Conservation (phyloP, 2,113 vertebrate genomes). For the Solea senegalensis region DNA sequence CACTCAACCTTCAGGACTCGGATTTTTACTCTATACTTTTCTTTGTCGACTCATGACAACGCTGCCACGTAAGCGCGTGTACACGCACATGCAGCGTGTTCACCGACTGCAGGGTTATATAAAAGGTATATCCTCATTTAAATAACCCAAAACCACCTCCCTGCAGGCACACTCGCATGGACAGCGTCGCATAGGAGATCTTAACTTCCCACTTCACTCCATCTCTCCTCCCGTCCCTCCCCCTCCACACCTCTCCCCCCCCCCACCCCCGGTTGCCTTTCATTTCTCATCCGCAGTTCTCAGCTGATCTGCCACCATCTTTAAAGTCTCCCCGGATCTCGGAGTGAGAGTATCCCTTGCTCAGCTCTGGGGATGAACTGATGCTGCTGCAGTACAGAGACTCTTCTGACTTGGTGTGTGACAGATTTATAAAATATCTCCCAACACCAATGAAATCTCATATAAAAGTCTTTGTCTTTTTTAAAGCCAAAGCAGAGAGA, state of each 20-base stretch:
- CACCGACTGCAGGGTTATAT: no score
- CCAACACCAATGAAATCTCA: neutral
- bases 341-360: conserved; percentile 41
- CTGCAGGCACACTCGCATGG: conserved; percentile 33
- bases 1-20: no score
- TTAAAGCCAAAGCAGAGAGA: conserved; percentile 7
- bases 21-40: no score
- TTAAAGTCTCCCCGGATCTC: conserved; percentile 58
- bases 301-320: conserved; percentile 61
- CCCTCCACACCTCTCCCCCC: conserved; percentile 5
- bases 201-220: conserved; percentile 45
- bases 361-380: conserved; percentile 41
- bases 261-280: conserved; percentile 30
- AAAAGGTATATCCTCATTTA: no score
- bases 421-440: conserved; percentile 39
- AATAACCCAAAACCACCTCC: no score
- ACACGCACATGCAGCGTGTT: no score
- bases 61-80: no score
- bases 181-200: conserved; percentile 31
- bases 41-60: no score
- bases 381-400: conserved; percentile 33
- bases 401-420: neutral
- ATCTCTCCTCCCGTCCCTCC: conserved; percentile 30
- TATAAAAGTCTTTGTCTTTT: conserved; percentile 43
- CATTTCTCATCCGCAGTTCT: conserved; percentile 55